These are phyloP conservation scores for Stegodyphus mimosarum DNA, from an alignment of 1,140 invertebrate species.

Conservation along the genomic window DNA sequence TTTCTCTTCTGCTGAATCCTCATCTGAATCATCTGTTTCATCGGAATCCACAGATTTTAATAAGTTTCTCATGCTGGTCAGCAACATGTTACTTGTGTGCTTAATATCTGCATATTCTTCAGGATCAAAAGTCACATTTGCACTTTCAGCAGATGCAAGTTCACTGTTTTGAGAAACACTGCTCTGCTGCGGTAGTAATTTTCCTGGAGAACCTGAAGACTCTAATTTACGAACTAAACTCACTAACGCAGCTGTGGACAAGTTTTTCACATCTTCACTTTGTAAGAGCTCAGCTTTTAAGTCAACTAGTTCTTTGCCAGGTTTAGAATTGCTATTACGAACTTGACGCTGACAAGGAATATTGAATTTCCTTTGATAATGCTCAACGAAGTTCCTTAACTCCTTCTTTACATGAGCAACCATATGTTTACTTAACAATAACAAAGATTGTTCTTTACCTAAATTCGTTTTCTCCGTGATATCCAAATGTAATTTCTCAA, in stretches of 20 bases:
- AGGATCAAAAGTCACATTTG: background rate
- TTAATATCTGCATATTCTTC: slow-evolving; percentile 35
- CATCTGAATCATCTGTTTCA: slow-evolving; percentile 41
- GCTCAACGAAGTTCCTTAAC: slow-evolving; percentile 77
- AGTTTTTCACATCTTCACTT: slow-evolving; percentile 69
- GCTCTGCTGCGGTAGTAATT: slow-evolving; percentile 55
- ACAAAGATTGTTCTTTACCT: too few species aligned
- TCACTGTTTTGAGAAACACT: background rate
- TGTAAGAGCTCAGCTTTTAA: slow-evolving; percentile 68
- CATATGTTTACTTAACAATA: slow-evolving; percentile 70
- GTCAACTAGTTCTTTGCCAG: slow-evolving; percentile 46
- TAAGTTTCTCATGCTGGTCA: background rate
- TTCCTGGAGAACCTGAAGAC: slow-evolving; percentile 64
- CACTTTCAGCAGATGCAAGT: background rate
- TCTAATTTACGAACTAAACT: slow-evolving; percentile 72
- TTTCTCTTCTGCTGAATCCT: background rate
- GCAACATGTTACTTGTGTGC: slow-evolving; percentile 3
- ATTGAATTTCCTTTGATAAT: slow-evolving; percentile 73
- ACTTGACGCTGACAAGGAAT: slow-evolving; percentile 53
- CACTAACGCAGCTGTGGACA: slow-evolving; percentile 72
- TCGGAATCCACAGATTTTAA: slow-evolving; percentile 21
- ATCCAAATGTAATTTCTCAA: too few species aligned
- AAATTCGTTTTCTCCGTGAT: too few species aligned
- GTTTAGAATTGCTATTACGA: background rate
- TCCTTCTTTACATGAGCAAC: slow-evolving; percentile 82